Base-by-base conservation (phyloP, 2,888 invertebrate genomes). In the Lordiphosa andalusiaca region DNA sequence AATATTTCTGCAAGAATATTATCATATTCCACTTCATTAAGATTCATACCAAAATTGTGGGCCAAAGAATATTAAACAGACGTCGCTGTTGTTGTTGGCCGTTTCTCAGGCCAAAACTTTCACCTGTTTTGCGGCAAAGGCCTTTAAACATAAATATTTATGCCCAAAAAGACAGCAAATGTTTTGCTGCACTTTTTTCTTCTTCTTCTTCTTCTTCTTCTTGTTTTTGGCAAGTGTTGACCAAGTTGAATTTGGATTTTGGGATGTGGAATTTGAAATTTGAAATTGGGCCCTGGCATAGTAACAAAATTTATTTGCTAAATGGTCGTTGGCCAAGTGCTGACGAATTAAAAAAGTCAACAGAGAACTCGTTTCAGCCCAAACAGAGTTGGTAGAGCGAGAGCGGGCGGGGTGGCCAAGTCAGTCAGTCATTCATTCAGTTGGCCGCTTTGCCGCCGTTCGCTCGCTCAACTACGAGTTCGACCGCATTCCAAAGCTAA, bases 401-500 rank as follows among this genome's bases (percentile, higher is more conserved):
- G 35, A 37, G 37, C 23, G 23, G 23, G 37, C 25, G 30, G 7
- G 4, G 41, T 9, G 9, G 16, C 25, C 3, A 19, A 65, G 56
- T 64, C 46, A 49, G 65, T 53, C 47, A 50, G 55, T 40, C 42
- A 75, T 56, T 65, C 51, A 52, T 50, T 65, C 64, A 55, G 61
- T 30, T 61, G 21, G 21, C 50, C 21, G 38, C 13, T 42, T 39
- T 41, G 67, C 60, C 46, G 56, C 56, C 46, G 16, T 42, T 16
- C 40, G 41, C 50, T 25, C 47, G 6, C 50, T n/a, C 40, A 36
- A 62, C 70, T 72, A 71, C 77, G 68, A 76, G 87, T 77, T 75
- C 84, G 87, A 87, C 86, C 86, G 84, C 86, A 87, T 87, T 86
- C 86, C 86, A 78, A 81, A 74, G 77, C 61, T 77, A 74, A 70